Evolutionary conservation across 2,888 invertebrate species (phyloP), one percentile per base, ranked within the genome.

Genomic region (Crocallis elinguaria): DNA sequence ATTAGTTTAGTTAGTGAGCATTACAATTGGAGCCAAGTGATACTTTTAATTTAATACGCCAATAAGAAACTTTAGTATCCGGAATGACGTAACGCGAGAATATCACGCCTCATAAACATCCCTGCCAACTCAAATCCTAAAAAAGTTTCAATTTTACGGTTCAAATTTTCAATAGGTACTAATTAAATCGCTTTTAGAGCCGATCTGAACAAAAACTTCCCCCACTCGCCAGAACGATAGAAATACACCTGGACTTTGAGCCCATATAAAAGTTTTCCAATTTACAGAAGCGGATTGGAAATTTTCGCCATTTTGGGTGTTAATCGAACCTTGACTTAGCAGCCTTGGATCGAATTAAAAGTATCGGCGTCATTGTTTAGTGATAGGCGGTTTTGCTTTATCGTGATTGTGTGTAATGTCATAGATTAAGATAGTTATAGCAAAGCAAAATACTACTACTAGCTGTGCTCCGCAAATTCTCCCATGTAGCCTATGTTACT

Each of bases 251-350:
- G 89, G 89, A 88, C 88, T 86, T 88, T 80, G 83, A 86, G 86
- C 86, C 88, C 82, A 90, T 86, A 90, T 89, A 90, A 90, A 90
- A 90, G 86, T 90, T 91, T 90, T 90, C 91, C 88, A 90, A 91
- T 90, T 90, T 91, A 89, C 84, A 84, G 84, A 75, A 82, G 85
- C 82, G 89, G 89, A 90, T 90, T 89, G 89, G 88, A 84, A 89
- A 88, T 90, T 89, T 88, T 86, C 87, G 73, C 77, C 88, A 79
- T 85, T 88, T 88, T 79, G 86, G 85, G 86, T 85, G 88, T 87
- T 91, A 88, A 90, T 86, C 86, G 86, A 86, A 80, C 80, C 84
- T 81, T 86, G 82, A 84, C 83, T 88, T 83, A 75, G 83, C 78
- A n/a, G n/a, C 80, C 81, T 78, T 76, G 73, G 75, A 80, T 77